phyloP scores from a whole-genome alignment of 2,888 invertebrate genomes.

The Entomobrya multifasciata region DNA sequence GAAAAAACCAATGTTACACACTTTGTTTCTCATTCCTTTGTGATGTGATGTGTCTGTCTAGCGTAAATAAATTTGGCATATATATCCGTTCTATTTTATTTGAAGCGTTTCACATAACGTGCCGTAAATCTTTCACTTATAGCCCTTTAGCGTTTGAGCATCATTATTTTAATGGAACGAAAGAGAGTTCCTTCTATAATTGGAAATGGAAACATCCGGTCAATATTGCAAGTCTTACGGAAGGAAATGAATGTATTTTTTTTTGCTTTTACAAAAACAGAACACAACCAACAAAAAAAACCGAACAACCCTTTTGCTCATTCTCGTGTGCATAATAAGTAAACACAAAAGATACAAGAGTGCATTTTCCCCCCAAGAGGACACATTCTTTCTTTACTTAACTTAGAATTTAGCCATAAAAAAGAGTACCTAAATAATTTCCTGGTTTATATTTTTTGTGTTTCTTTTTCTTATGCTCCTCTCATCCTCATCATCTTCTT shows the following conservation, averaged over 20 bases:
- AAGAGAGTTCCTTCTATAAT: background rate
- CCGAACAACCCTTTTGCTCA: background rate
- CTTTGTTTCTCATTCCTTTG: constrained; percentile 40
- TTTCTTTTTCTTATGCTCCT: no score
- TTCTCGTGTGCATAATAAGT: no score
- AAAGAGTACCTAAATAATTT: constrained; percentile 57
- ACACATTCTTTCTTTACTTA: constrained; percentile 21
- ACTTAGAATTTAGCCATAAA: background rate
- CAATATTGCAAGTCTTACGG: constrained; percentile 23
- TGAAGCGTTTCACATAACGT: constrained; percentile 30
- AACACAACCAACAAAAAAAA: no score
- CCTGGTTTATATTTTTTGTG: constrained; percentile 51
- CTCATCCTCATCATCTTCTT: no score
- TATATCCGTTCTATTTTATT: constrained; percentile 25
- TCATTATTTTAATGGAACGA: background rate
- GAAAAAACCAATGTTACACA: constrained; percentile 40
- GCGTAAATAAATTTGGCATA: constrained; percentile 44
- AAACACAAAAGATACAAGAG: no score
- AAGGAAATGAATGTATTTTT: background rate
- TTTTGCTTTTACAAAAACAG: no score
- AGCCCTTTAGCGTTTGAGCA: background rate
- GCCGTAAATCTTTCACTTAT: constrained; percentile 35
- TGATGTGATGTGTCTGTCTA: constrained; percentile 23
- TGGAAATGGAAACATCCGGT: constrained; percentile 15
- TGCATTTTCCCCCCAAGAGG: constrained; percentile 49